Percentiles rank a stretch among this genome's conserved stretches.
Conservation (phyloP, 2,797 vertebrate genomes). For the Antennarius maculatus region DNA sequence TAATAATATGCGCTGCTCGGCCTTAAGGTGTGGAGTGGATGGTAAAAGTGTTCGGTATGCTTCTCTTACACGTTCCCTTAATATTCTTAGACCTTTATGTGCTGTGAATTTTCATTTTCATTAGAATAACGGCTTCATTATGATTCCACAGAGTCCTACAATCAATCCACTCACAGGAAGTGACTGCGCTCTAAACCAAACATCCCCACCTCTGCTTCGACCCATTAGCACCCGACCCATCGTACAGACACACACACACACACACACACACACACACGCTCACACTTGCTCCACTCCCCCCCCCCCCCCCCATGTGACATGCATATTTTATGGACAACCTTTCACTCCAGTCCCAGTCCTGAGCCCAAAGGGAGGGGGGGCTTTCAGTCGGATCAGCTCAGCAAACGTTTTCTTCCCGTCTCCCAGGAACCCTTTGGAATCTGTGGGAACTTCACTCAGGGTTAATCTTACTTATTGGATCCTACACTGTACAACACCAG, state of each 20-base stretch:
- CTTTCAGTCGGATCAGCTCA: conserved; percentile 72
- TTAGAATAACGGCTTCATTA: conserved; percentile 28
- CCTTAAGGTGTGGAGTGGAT: no score
- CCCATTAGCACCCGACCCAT: conserved; percentile 24
- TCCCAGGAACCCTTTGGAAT: conserved; percentile 66
- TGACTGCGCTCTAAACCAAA: conserved; percentile 38
- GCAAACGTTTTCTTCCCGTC: conserved; percentile 72
- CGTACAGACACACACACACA: conserved; percentile 23
- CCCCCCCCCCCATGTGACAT: conserved; percentile 65
- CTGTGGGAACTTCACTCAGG: conserved; percentile 39
- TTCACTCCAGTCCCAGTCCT: conserved; percentile 71
- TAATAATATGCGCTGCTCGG: no score
- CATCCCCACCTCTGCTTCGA: conserved; percentile 37
- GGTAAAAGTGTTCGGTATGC: no score
- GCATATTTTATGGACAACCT: conserved; percentile 83
- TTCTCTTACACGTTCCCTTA: no score
- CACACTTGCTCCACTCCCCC: conserved; percentile 46
- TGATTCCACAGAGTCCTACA: conserved; percentile 20
- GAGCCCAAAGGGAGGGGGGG: conserved; percentile 52
- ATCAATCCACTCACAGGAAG: conserved; percentile 42
- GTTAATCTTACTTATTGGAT: conserved; percentile 26
- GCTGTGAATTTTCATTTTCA: conserved; percentile 20
- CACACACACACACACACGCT: conserved; percentile 23
- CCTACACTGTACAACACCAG: no score
- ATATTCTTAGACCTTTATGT: no score